Conservation (phyloP, 2,888 invertebrate genomes). For the Flabesymbios commensalis region DNA sequence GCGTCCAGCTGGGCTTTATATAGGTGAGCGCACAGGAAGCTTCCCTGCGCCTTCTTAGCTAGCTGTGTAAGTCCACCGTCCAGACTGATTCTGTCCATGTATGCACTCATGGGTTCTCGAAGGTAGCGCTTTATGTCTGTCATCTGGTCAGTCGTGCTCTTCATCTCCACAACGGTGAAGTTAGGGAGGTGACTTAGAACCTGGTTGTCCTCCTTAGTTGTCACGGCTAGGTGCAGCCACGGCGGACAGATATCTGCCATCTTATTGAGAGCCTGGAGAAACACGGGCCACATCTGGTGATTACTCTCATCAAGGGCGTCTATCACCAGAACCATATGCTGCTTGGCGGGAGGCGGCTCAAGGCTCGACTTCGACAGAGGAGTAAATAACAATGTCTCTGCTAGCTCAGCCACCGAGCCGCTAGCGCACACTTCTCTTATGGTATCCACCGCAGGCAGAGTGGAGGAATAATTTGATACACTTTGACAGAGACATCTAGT, state of each 20-base stretch:
- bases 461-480: slow-evolving; percentile 17
- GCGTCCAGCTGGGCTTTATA: slow-evolving; percentile 14
- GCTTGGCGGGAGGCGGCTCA: too few relatives aligned
- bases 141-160: slow-evolving; percentile 22
- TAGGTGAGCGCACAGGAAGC: slow-evolving; percentile 28
- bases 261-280: slow-evolving; percentile 15
- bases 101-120: slow-evolving; percentile 25
- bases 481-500: slow-evolving; percentile 20
- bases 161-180: slow-evolving; percentile 22
- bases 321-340: slow-evolving; percentile 28
- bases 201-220: slow-evolving; percentile 21
- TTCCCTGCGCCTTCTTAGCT: slow-evolving; percentile 29
- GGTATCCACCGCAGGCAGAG: slow-evolving; percentile 12
- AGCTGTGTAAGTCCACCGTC: slow-evolving; percentile 35
- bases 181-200: slow-evolving; percentile 7
- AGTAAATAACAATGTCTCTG: too few relatives aligned
- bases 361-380: too few relatives aligned
- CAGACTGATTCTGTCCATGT: slow-evolving; percentile 36
- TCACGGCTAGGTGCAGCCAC: slow-evolving; percentile 29
- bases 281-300: slow-evolving; percentile 7
- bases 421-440: slow-evolving; percentile 9
- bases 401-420: too few relatives aligned
- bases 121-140: slow-evolving; percentile 32
- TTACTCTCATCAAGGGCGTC: slow-evolving; percentile 37
- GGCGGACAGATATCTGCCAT: slow-evolving; percentile 21